These are phyloP conservation scores for Bufotes viridis DNA, from an alignment of 2,797 vertebrate genomes.

Conservation along the genomic window DNA sequence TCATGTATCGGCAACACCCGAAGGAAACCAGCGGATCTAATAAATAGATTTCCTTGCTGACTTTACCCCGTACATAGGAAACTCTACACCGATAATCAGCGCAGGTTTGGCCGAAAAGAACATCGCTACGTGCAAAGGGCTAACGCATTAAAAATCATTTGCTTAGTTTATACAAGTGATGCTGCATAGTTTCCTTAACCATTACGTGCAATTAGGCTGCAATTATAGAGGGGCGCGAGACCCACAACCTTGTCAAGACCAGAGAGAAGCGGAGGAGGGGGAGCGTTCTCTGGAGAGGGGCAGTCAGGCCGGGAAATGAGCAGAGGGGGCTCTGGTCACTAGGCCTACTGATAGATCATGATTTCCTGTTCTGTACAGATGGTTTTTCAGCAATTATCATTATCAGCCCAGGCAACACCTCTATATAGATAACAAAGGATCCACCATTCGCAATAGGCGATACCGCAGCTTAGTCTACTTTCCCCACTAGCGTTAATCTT, in stretches of 20 bases:
- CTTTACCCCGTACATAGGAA: constrained; percentile 4
- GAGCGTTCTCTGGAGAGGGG: background rate
- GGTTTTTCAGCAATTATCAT: too few species aligned
- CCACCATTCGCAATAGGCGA: too few species aligned
- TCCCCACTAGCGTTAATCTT: too few species aligned
- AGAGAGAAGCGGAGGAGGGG: background rate
- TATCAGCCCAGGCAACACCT: too few species aligned
- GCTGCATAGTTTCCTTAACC: constrained; percentile 29
- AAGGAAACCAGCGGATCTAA: constrained; percentile 34
- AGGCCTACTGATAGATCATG: too few species aligned
- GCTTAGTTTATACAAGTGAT: constrained; percentile 11
- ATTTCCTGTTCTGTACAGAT: too few species aligned
- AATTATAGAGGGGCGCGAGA: constrained; percentile 20
- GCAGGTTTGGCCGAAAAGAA: background rate
- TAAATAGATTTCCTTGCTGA: constrained; percentile 29
- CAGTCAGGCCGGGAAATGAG: background rate
- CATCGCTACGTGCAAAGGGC: constrained; percentile 1
- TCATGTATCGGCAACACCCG: constrained; percentile 19
- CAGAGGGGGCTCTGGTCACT: too few species aligned
- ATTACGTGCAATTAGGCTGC: constrained; percentile 45
- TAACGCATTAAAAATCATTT: constrained; percentile 26
- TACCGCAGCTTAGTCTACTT: too few species aligned
- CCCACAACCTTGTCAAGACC: constrained; percentile 12
- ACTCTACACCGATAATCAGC: constrained; percentile 19
- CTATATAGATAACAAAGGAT: too few species aligned